phyloP scores from a whole-genome alignment of 2,797 vertebrate genomes.

The Sternotherus odoratus region DNA sequence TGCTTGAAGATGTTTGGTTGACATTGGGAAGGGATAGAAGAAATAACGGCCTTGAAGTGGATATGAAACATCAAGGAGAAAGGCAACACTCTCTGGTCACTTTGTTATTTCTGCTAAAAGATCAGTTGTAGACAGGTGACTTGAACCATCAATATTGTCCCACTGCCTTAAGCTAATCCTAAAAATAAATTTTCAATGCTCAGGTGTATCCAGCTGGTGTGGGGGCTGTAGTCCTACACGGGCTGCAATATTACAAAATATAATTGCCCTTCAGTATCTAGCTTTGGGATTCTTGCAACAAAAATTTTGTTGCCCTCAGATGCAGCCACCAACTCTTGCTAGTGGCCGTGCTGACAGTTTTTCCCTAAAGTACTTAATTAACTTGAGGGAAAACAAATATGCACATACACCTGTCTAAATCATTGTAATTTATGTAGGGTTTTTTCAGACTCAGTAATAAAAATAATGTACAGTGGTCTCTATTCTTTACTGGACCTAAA shows the following conservation, averaged over 20 bases:
- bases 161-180: background rate
- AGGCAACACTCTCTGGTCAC: background rate
- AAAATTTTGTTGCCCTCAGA: no score
- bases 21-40: rapidly evolving
- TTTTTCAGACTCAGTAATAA: no score
- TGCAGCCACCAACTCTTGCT: no score
- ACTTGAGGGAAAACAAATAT: no score
- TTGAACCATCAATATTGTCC: background rate
- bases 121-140: background rate
- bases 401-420: no score
- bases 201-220: background rate
- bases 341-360: no score
- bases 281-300: background rate
- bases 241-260: rapidly evolving
- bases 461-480: no score
- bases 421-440: no score
- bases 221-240: rapidly evolving
- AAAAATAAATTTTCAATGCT: rapidly evolving
- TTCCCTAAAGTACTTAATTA: no score
- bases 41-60: background rate
- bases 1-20: background rate
- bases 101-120: background rate
- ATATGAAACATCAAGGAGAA: background rate
- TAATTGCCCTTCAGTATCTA: rapidly evolving
- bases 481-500: no score